Base-by-base conservation (phyloP, 2,113 vertebrate species). In the Pseudorectes ferrugineus region DNA sequence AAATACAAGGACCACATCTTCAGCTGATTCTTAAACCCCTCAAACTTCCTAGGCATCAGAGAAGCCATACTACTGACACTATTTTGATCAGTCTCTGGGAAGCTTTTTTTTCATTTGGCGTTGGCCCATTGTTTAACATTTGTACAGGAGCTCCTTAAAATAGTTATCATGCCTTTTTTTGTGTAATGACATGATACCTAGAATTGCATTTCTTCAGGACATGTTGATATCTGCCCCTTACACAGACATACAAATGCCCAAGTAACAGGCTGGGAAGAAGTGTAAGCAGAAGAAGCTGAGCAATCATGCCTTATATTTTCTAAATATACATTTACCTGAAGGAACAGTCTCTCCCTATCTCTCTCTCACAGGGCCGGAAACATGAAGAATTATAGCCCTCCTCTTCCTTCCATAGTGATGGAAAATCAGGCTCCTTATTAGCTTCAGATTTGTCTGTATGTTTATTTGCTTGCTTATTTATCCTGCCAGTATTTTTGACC, bases 391-490 rank as follows among this genome's bases (percentile, higher is more conserved):
- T 83, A 74, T 3, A 88, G 25, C 9, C 20, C 10, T 58, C 9
- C n/a, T 73, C 33, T 59, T 85, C 49, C 51, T 82, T 73, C 35
- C 29, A 61, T 2, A 52, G 5, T 26, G 43, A 40, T 43, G 49
- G 49, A 79, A 76, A 93, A 76, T 3, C 24, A 38, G 31, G 31
- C 26, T 82, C 8, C 72, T 75, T 46, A 58, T 16, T n/a, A 83
- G 54, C 38, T 77, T 79, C 28, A 51, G 29, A 29, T 62, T 70
- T 85, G 14, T 54, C 23, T 91, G 25, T 28, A n/a, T 48, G 79
- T 86, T 94, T 90, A 85, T 76, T 79, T 85, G 49, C 42, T 59
- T 83, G 45, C 24, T 83, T 76, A 57, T 88, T 94, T 85, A 85
- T 77, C 25, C 75, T 88, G 75, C 5, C 36, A 74, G 24, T 68